These are phyloP conservation scores for Melierax canorus DNA, from an alignment of 2,113 vertebrate genomes.

Conservation along the genomic window DNA sequence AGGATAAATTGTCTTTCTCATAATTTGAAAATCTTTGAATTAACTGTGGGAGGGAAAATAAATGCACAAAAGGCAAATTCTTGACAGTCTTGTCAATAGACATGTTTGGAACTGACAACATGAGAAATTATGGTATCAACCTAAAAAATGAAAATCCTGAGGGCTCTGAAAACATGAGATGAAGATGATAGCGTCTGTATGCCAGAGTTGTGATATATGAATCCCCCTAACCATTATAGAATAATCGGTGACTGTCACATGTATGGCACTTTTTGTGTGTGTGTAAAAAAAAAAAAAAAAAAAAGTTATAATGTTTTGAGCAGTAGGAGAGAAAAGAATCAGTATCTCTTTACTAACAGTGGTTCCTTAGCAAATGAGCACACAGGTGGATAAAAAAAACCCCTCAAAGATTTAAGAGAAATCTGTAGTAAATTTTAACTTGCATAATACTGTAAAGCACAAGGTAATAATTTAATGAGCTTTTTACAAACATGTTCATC, in stretches of 20 bases:
- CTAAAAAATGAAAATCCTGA: constrained; percentile 34
- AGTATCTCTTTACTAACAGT: neutral
- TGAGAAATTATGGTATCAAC: constrained; percentile 39
- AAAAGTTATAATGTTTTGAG: neutral
- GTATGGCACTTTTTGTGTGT: neutral
- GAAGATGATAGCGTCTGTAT: neutral
- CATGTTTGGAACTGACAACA: constrained; percentile 14
- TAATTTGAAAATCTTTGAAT: constrained; percentile 32
- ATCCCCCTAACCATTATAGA: neutral
- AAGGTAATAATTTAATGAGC: neutral
- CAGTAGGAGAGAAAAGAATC: neutral
- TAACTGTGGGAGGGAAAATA: constrained; percentile 40
- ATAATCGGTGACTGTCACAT: neutral
- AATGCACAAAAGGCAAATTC: constrained; percentile 1
- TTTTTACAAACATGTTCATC: neutral
- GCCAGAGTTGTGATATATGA: neutral
- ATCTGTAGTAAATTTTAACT: neutral
- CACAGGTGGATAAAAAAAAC: neutral
- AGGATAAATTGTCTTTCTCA: neutral
- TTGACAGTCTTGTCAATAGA: constrained; percentile 55
- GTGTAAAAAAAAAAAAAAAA: neutral
- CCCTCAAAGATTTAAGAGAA: neutral
- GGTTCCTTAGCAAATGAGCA: neutral
- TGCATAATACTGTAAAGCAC: neutral
- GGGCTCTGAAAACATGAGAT: constrained; percentile 20